Evolutionary conservation across 2,888 invertebrate genomes (phyloP).

Genomic region (Tipula confusa): DNA sequence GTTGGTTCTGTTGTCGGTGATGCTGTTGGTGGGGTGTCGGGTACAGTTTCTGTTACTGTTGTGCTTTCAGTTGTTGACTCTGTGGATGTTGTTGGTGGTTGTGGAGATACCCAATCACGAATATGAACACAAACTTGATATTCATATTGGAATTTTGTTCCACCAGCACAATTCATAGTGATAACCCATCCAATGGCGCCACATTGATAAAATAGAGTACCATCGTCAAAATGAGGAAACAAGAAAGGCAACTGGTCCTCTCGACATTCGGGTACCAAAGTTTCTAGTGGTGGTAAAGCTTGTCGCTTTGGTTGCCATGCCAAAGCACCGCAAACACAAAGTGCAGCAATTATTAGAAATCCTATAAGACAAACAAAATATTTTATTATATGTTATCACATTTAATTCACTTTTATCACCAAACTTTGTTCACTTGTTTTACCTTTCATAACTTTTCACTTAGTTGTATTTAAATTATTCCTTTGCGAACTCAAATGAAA

Average conservation of each 20-base stretch:
- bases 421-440: not conserved
- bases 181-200: not conserved
- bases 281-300: not conserved
- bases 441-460: not conserved
- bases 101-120: not conserved
- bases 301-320: not conserved
- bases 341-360: not conserved
- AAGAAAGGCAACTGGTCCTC: not conserved
- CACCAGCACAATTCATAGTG: not conserved
- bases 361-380: not conserved
- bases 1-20: not conserved
- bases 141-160: not conserved
- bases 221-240: not conserved
- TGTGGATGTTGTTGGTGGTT: not conserved
- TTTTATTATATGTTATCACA: not conserved
- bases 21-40: not conserved
- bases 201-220: not conserved
- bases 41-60: not conserved
- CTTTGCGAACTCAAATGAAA: not conserved
- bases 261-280: not conserved
- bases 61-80: not conserved
- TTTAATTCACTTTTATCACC: not conserved
- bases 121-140: not conserved
- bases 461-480: not conserved
- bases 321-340: not conserved